Base-by-base conservation (phyloP, 1,140 invertebrate genomes). In the Probaryconus sp. region DNA sequence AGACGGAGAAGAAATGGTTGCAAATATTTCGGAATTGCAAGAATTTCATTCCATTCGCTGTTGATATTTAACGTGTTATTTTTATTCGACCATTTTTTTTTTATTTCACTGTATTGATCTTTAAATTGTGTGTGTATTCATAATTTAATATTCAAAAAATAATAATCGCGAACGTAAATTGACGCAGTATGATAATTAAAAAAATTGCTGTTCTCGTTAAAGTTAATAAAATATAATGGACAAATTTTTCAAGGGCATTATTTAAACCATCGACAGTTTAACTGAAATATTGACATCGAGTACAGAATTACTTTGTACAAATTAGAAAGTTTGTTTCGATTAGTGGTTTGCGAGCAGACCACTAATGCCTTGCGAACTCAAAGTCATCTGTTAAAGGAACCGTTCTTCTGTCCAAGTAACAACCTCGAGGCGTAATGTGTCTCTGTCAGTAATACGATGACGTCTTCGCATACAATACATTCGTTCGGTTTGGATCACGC, bases 381-480 rank as follows among this genome's bases (percentile, higher is more conserved):
- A 64, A 65, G 48, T 70, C 45, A 61, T 70, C 47, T 42, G 33
- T 75, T 69, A 58, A 69, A 68, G 53, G 65, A 75, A 67, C 24
- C 20, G 53, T 16, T 53, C 47, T 53, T 68, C 56, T 31, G 10
- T 48, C 20, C 16, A 17, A 31, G 20, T 26, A 58, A 58, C 53
- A 24, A 42, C 20, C 51, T 26, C 14, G 20, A 42, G 30, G 53
- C 63, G 43, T 38, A 67, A 69, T 69, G 64, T 48, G 65, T 74
- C 70, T 73, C 58, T 65, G 75, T 74, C 64, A 51, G 60, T 64
- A 37, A 47, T 50, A 37, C 53, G 26, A 40, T 31, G 31, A 48
- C 43, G 43, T 50, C 14, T 53, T 48, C 35, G 50, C 28, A 53
- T 53, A 28, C 37, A 53, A 69, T 53, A 45, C 7, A 43, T 42